These are phyloP conservation scores for Phyllotreta cruciferae DNA, from an alignment of 2,888 invertebrate species.

Conservation along the genomic window DNA sequence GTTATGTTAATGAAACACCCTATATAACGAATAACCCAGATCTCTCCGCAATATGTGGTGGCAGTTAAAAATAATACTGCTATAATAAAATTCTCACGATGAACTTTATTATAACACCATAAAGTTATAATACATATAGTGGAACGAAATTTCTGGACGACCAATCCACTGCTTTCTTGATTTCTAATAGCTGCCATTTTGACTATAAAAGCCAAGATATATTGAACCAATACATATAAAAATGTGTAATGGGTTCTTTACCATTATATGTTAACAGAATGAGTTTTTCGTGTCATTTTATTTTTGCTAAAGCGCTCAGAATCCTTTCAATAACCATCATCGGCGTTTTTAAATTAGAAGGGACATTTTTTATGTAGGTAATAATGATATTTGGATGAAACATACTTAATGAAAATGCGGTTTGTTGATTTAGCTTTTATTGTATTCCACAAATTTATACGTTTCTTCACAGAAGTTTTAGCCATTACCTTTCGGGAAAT, in stretches of 20 bases:
- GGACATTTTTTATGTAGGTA: neutral
- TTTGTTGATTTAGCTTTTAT: neutral
- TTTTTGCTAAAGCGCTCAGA: constrained; percentile 5
- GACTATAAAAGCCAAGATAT: constrained; percentile 30
- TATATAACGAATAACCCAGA: constrained; percentile 10
- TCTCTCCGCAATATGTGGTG: constrained; percentile 9
- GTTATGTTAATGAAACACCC: constrained; percentile 5
- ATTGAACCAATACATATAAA: constrained; percentile 37
- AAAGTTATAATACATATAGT: constrained; percentile 47
- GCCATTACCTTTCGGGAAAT: neutral
- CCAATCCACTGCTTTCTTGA: constrained; percentile 45
- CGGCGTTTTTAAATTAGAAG: constrained; percentile 10
- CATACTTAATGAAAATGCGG: neutral
- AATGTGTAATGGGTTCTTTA: constrained; percentile 27
- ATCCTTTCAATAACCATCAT: constrained; percentile 1
- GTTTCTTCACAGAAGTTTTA: neutral
- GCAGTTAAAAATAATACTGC: constrained; percentile 23
- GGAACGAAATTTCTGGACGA: constrained; percentile 40
- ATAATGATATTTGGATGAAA: constrained; percentile 6
- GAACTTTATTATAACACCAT: constrained; percentile 48
- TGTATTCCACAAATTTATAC: neutral
- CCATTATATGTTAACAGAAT: constrained; percentile 29
- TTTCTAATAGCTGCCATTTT: constrained; percentile 40
- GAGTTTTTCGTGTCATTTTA: constrained; percentile 25
- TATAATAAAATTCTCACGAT: constrained; percentile 34